Base-by-base conservation (phyloP, 2,113 vertebrate species). In the Collichthys lucidus region DNA sequence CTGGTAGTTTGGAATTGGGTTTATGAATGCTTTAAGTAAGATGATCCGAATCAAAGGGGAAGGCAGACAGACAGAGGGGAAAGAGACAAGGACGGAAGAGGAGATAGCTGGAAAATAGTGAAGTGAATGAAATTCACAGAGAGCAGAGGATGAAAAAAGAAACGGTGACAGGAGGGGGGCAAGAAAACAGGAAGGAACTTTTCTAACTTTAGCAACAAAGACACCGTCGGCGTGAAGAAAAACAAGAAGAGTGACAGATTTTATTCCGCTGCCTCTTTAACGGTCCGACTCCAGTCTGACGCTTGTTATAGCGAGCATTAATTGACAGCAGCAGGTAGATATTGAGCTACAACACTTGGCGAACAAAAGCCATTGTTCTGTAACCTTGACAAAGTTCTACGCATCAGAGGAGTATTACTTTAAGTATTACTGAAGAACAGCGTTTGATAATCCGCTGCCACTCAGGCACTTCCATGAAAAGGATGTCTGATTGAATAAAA, bases 401-500 rank as follows among this genome's bases (percentile, higher is more conserved):
- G 7, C 22, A 62, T 85, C 60, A 50, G 52, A 73, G 0, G 14
- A 77, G 11, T n/a, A 12, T 61, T 49, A 22, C 42, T 76, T 71
- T 19, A 63, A 72, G 68, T 61, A 50, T 67, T 17, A 63, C 40
- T 56, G 26, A 53, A 49, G 49, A 80, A 49, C 31, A 12, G 4
- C 5, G 16, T 77, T 69, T 80, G 50, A 65, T 65, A 66, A 69
- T 49, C 17, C 29, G 49, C 77, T 17, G 59, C 77, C 71, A 46
- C 29, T 74, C 75, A 40, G 11, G 16, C n/a, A 0, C 26, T 20
- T 60, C 14, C 59, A 40, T 29, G 22, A 65, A 79, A 69, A 79
- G 55, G 14, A 24, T 44, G 80, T 79, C 17, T 3, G 56, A 44
- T 52, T 83, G 72, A 83, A 75, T 75, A 66, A 79, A 83, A 86